A percentile compares a stretch with the other conserved stretches of the same genome.
phyloP scores from a whole-genome alignment of 53 echinoderm and acorn worm genomes.

The Henricia sp. region DNA sequence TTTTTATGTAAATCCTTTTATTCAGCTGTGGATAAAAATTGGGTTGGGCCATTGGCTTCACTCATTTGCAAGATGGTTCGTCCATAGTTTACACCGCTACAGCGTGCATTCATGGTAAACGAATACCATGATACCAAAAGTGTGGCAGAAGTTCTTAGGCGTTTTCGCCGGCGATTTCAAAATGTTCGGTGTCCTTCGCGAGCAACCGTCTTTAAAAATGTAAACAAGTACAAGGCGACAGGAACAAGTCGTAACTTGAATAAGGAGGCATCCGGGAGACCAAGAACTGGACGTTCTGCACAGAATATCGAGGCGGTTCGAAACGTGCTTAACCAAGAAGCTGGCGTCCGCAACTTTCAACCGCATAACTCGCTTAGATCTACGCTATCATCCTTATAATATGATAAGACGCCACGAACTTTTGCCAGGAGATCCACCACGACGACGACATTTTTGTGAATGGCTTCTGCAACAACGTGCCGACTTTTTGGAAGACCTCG shows the following conservation, averaged over 20 bases:
- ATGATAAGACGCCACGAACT: conserved; percentile 50
- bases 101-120: too few species aligned
- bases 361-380: conserved; percentile 18
- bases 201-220: not conserved
- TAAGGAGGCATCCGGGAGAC: not conserved
- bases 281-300: conserved; percentile 28
- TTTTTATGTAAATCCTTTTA: too few species aligned
- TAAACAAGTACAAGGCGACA: not conserved
- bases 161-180: too few species aligned
- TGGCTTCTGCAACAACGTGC: conserved; percentile 41
- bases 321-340: conserved; percentile 3
- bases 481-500: not conserved
- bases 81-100: too few species aligned
- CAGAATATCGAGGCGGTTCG: conserved; percentile 27
- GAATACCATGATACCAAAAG: too few species aligned
- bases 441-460: conserved; percentile 25
- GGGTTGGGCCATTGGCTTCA: too few species aligned
- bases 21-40: too few species aligned
- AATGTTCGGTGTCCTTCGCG: conserved; percentile 2
- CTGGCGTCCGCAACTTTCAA: conserved; percentile 21
- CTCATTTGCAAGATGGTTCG: too few species aligned
- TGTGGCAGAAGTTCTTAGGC: too few species aligned
- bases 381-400: conserved; percentile 31
- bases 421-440: conserved; percentile 16
- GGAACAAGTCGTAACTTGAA: conserved; percentile 16